Percentiles rank a stretch among this genome's conserved stretches.
phyloP scores from a whole-genome alignment of 64 coral and sea anemone genomes.

The Actinia tenebrosa region DNA sequence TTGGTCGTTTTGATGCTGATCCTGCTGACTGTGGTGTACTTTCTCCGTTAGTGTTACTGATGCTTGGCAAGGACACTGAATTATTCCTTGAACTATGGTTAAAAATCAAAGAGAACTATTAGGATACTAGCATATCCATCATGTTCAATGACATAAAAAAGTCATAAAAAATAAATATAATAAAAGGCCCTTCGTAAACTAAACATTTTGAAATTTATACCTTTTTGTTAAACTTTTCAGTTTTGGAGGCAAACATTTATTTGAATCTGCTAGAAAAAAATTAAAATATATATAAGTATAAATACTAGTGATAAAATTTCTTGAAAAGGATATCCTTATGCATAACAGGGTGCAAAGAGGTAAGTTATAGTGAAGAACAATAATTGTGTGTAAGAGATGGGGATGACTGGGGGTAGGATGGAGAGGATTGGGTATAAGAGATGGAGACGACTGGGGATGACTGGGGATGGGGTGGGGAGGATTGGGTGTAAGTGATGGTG shows the following conservation, averaged over 20 bases:
- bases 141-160: neutral
- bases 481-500: no score
- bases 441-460: no score
- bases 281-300: no score
- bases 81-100: conserved; percentile 36
- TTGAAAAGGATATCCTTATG: no score
- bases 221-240: conserved; percentile 64
- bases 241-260: conserved; percentile 68
- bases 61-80: conserved; percentile 86
- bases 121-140: neutral
- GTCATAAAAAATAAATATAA: neutral
- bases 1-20: conserved; percentile 63
- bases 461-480: no score
- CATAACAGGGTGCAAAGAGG: no score
- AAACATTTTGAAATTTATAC: conserved; percentile 18
- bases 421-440: no score
- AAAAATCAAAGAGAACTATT: neutral
- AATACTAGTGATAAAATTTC: neutral
- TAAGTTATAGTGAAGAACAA: no score
- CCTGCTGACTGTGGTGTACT: conserved; percentile 10
- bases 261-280: conserved; percentile 64
- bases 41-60: conserved; percentile 32
- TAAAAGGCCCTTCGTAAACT: no score
- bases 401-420: no score
- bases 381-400: no score